A percentile compares a stretch with the other conserved stretches of the same genome.
These are phyloP conservation scores for Caenorhabditis afra DNA, from an alignment of 2,888 invertebrate species.

Conservation along the genomic window DNA sequence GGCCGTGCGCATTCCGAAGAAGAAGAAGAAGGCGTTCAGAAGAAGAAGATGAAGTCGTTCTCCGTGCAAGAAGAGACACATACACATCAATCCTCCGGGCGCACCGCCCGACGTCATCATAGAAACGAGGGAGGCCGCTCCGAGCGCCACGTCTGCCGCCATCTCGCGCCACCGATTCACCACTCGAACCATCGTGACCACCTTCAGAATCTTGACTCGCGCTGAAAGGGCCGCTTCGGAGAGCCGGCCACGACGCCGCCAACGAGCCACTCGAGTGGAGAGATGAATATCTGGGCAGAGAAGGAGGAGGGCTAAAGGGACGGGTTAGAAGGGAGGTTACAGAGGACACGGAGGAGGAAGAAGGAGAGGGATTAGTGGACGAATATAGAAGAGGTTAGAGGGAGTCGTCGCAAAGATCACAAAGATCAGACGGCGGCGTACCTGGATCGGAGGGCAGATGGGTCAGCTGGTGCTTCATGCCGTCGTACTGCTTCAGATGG, in stretches of 20 bases:
- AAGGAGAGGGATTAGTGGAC: conserved; percentile 5
- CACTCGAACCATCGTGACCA: conserved; percentile 79
- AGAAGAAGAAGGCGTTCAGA: background rate
- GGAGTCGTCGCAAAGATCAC: background rate
- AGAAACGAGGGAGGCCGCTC: conserved; percentile 68
- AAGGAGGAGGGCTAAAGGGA: conserved; percentile 8
- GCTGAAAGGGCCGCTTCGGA: conserved; percentile 71
- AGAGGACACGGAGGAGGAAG: background rate
- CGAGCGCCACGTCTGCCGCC: conserved; percentile 64
- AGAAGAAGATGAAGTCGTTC: background rate
- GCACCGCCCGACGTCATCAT: conserved; percentile 57
- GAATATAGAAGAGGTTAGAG: conserved; percentile 7
- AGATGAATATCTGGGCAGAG: conserved; percentile 58
- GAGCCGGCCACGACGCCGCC: conserved; percentile 67
- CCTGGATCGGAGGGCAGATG: conserved; percentile 64
- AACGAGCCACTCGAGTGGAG: conserved; percentile 43
- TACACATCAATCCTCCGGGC: conserved; percentile 43
- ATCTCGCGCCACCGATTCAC: conserved; percentile 73
- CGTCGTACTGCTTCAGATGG: conserved; percentile 70
- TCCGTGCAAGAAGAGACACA: conserved; percentile 26
- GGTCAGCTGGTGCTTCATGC: conserved; percentile 76
- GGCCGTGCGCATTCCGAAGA: conserved; percentile 11
- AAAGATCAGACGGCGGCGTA: conserved; percentile 5
- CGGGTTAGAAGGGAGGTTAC: conserved; percentile 5
- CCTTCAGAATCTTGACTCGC: conserved; percentile 78